phyloP scores from a whole-genome alignment of 2,888 invertebrate species.

The Dusona sp. region DNA sequence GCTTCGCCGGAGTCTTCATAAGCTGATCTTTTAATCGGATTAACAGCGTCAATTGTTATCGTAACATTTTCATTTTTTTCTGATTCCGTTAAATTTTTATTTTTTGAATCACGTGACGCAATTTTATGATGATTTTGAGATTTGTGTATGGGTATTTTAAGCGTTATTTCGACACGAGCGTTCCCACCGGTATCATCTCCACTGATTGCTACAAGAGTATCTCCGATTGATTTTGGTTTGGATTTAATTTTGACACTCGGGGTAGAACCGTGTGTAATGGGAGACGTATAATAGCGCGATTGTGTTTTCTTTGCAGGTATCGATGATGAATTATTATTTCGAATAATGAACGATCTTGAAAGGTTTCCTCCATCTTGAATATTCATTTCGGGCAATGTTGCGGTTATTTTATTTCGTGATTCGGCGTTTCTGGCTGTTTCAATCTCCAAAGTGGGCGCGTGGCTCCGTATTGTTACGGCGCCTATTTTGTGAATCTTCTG shows the following conservation, averaged over 20 bases:
- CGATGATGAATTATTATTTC: slow-evolving; percentile 10
- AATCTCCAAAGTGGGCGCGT: background rate
- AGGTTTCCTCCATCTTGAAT: background rate
- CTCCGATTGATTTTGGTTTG: slow-evolving; percentile 29
- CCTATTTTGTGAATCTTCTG: background rate
- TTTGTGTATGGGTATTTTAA: slow-evolving; percentile 57
- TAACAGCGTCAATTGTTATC: background rate
- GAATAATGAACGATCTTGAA: background rate
- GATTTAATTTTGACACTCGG: slow-evolving; percentile 7
- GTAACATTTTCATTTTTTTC: slow-evolving; percentile 2
- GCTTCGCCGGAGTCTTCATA: slow-evolving; percentile 52
- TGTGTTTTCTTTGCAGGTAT: background rate
- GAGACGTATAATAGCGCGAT: background rate
- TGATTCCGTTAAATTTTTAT: slow-evolving; percentile 16
- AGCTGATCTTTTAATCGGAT: slow-evolving; percentile 59
- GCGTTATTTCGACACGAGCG: slow-evolving; percentile 57
- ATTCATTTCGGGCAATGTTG: slow-evolving; percentile 19
- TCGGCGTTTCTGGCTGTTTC: background rate
- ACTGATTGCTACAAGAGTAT: slow-evolving; percentile 53
- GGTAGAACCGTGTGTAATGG: background rate
- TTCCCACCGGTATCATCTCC: slow-evolving; percentile 55
- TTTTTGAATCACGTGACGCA: slow-evolving; percentile 18
- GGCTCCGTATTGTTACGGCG: background rate
- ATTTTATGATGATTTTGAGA: slow-evolving; percentile 38
- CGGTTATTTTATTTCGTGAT: background rate